Evolutionary conservation across 2,888 invertebrate species (phyloP).

Genomic region (Andrena hattorfiana): DNA sequence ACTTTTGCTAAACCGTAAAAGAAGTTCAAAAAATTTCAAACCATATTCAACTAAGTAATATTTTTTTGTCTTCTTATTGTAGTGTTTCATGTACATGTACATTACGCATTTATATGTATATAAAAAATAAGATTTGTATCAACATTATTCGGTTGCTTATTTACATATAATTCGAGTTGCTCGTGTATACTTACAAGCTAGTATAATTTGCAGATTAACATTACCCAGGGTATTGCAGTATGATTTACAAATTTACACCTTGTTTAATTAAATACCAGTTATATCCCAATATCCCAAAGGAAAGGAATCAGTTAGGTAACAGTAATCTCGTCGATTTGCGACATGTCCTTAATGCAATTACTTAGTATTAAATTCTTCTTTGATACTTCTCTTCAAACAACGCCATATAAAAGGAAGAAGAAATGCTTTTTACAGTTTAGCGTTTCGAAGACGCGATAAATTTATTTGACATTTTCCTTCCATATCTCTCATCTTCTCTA

Average conservation of each 20-base stretch:
- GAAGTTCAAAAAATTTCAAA: too few relatives aligned
- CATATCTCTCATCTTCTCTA: constrained; percentile 49
- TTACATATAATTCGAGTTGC: background rate
- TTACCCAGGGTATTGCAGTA: background rate
- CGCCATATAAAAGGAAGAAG: background rate
- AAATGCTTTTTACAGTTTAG: constrained; percentile 45
- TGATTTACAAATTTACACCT: background rate
- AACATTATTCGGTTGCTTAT: background rate
- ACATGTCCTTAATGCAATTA: background rate
- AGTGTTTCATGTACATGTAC: too few relatives aligned
- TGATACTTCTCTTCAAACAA: background rate
- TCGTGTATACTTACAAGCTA: too few relatives aligned
- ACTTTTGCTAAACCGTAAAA: too few relatives aligned
- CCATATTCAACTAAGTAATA: too few relatives aligned
- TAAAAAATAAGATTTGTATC: background rate
- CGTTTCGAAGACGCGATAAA: constrained; percentile 51
- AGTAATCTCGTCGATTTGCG: background rate
- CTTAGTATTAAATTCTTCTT: constrained; percentile 6
- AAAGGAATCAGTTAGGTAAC: background rate
- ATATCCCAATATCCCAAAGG: background rate
- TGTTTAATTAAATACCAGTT: background rate
- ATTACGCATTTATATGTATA: background rate
- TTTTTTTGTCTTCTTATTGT: too few relatives aligned
- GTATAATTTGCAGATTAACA: background rate
- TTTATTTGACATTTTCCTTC: constrained; percentile 64